Percentiles rank a stretch among this genome's conserved stretches.
phyloP scores from a whole-genome alignment of 2,888 invertebrate species.

The Hemistola chrysoprasaria region DNA sequence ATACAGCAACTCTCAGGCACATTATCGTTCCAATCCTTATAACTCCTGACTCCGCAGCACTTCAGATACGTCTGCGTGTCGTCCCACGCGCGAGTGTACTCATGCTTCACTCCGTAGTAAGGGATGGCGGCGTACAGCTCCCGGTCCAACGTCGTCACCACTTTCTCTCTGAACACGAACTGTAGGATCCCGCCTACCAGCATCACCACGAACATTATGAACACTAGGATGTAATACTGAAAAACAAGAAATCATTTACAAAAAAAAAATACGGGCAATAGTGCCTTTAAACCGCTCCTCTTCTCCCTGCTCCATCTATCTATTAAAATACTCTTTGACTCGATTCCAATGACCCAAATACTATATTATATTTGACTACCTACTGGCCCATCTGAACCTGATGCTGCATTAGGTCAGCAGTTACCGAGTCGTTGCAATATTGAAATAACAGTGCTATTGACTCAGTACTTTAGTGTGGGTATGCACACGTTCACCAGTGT shows the following conservation, averaged over 20 bases:
- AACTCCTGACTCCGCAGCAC: conserved; percentile 92
- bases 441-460: too few species aligned
- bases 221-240: conserved; percentile 94
- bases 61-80: conserved; percentile 91
- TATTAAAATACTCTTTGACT: too few species aligned
- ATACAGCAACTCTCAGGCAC: conserved; percentile 91
- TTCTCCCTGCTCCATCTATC: too few species aligned
- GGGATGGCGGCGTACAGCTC: conserved; percentile 90
- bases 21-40: conserved; percentile 88
- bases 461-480: too few species aligned
- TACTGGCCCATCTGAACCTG: too few species aligned
- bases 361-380: too few species aligned
- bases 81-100: conserved; percentile 93
- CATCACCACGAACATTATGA: conserved; percentile 94
- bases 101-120: conserved; percentile 86
- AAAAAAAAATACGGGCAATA: too few species aligned
- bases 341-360: too few species aligned
- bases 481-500: too few species aligned
- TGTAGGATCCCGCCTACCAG: conserved; percentile 94
- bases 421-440: too few species aligned
- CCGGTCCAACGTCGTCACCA: conserved; percentile 87
- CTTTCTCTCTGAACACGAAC: conserved; percentile 94
- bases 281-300: too few species aligned
- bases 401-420: too few species aligned
- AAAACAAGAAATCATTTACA: conserved; percentile 52